Conservation (phyloP, 2,797 vertebrate species). For the Bradypodion ventrale region DNA sequence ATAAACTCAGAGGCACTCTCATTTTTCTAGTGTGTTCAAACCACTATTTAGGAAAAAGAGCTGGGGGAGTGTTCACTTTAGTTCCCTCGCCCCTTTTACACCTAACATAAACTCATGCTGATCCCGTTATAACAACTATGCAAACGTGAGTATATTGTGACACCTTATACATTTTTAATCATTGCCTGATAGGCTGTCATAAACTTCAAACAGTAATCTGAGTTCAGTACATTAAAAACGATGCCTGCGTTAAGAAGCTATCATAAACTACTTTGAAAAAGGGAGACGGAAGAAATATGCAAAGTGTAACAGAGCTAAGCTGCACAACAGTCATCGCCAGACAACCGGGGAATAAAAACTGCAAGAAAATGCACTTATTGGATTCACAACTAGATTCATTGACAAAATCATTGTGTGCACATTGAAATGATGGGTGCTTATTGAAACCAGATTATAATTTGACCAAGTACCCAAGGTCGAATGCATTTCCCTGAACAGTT, state of each 20-base stretch:
- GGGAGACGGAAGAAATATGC: constrained; percentile 43
- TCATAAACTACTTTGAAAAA: constrained; percentile 53
- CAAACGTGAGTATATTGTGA: constrained; percentile 53
- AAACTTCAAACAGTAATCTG: constrained; percentile 69
- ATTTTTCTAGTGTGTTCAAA: constrained; percentile 19
- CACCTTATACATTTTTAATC: constrained; percentile 72
- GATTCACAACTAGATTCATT: neutral
- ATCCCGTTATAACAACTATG: constrained; percentile 51
- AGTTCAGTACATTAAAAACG: constrained; percentile 71
- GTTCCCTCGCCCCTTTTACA: constrained; percentile 11
- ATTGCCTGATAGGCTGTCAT: constrained; percentile 68
- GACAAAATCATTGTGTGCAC: neutral
- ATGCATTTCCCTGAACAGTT: neutral
- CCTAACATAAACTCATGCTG: constrained; percentile 23
- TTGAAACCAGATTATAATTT: neutral
- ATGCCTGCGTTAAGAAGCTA: constrained; percentile 65
- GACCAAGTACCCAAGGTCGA: neutral
- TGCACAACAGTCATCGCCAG: constrained; percentile 40
- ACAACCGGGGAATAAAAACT: constrained; percentile 23
- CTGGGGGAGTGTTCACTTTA: neutral
- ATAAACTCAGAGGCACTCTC: neutral
- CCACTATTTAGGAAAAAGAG: constrained; percentile 21
- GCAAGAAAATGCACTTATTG: neutral
- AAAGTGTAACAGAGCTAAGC: constrained; percentile 51
- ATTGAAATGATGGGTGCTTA: neutral